Evolutionary conservation across 2,113 vertebrate genomes (phyloP).

Genomic region (Sceloporus undulatus): DNA sequence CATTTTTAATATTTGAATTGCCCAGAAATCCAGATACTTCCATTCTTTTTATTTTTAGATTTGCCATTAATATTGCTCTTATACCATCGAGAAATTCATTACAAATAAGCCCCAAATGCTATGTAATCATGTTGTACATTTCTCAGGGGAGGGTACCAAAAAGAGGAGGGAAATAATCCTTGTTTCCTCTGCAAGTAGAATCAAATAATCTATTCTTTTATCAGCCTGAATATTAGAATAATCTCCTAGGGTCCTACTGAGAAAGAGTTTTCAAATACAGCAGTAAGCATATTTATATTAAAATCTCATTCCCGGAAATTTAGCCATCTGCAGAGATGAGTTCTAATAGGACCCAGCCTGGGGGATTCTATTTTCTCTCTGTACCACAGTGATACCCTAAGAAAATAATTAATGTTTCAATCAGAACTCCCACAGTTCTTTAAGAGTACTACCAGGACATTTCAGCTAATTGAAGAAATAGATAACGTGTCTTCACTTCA

Average conservation of each 20-base stretch:
- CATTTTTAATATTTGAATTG: conserved; percentile 44
- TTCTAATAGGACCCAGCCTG: conserved; percentile 44
- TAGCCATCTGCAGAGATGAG: conserved; percentile 48
- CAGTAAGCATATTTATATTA: conserved; percentile 62
- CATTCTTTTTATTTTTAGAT: conserved; percentile 46
- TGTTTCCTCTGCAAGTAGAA: conserved; percentile 60
- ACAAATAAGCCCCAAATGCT: conserved; percentile 57
- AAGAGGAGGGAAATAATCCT: conserved; percentile 32
- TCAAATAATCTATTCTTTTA: conserved; percentile 53
- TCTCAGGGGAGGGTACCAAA: background rate
- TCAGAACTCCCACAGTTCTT: conserved; percentile 63
- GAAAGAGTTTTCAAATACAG: conserved; percentile 65
- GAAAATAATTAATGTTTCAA: conserved; percentile 57
- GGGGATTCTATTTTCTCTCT: conserved; percentile 53
- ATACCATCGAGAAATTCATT: conserved; percentile 57
- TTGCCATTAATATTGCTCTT: conserved; percentile 48
- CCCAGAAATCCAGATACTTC: conserved; percentile 39
- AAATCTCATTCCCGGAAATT: conserved; percentile 51
- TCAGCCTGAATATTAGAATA: conserved; percentile 66
- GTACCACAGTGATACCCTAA: conserved; percentile 11
- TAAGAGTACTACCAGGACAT: conserved; percentile 59
- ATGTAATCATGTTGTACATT: conserved; percentile 49
- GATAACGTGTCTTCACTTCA: conserved; percentile 68
- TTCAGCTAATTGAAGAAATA: conserved; percentile 72
- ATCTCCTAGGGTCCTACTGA: conserved; percentile 60